Evolutionary conservation across 2,888 invertebrate genomes (phyloP).

Genomic region (Drosophila nr. fundita): DNA sequence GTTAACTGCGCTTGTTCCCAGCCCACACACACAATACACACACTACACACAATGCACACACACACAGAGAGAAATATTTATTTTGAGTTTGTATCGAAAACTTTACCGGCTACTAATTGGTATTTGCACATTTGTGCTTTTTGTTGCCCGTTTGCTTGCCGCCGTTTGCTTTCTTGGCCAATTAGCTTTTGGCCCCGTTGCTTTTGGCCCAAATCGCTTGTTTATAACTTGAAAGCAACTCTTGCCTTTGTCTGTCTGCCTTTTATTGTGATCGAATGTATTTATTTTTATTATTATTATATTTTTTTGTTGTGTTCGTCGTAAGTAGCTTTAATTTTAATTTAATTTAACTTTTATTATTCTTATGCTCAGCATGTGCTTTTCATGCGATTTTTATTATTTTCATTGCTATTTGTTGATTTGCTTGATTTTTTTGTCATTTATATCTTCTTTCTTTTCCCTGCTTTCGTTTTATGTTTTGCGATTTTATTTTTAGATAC

Average conservation of each 20-base stretch:
- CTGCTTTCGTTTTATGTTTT: conserved; percentile 53
- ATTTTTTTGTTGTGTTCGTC: conserved; percentile 6
- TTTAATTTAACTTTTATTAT: conserved; percentile 40
- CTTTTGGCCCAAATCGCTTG: conserved; percentile 62
- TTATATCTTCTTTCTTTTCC: conserved; percentile 40
- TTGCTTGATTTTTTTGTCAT: conserved; percentile 47
- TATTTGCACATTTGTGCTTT: conserved; percentile 57
- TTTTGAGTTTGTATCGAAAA: conserved; percentile 38
- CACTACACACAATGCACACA: background rate
- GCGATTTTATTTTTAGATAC: conserved; percentile 76
- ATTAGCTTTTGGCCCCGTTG: conserved; percentile 57
- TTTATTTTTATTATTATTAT: conserved; percentile 24
- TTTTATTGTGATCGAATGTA: conserved; percentile 17
- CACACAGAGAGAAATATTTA: conserved; percentile 1
- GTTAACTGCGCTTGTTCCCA: conserved; percentile 45
- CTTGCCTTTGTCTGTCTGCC: conserved; percentile 36
- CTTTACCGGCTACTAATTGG: conserved; percentile 58
- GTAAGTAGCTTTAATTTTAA: conserved; percentile 65
- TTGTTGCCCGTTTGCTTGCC: conserved; percentile 41
- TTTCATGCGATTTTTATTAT: conserved; percentile 16
- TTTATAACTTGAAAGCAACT: conserved; percentile 8
- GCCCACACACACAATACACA: conserved; percentile 31
- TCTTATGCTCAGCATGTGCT: conserved; percentile 51
- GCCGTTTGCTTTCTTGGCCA: conserved; percentile 62
- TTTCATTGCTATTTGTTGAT: conserved; percentile 38